phyloP scores from a whole-genome alignment of 2,113 vertebrate species.

The Alligator sinensis region DNA sequence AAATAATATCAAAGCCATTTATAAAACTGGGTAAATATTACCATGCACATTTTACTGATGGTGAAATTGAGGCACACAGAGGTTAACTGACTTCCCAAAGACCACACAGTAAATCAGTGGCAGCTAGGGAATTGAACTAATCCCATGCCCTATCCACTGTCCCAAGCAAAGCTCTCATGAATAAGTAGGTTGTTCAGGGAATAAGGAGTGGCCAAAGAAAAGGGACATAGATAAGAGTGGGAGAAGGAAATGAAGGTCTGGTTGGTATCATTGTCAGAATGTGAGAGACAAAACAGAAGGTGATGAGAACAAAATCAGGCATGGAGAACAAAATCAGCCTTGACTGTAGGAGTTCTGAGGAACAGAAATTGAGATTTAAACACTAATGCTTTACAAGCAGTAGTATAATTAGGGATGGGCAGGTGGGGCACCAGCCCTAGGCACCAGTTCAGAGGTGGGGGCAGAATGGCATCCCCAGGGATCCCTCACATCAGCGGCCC shows the following conservation, averaged over 20 bases:
- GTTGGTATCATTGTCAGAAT: neutral
- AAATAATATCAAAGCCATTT: fast-evolving
- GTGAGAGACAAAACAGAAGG: neutral
- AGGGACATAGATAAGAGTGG: neutral
- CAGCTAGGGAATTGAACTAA: neutral
- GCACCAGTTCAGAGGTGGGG: no score
- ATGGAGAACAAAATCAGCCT: neutral
- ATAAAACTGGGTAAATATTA: neutral
- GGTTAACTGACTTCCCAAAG: neutral
- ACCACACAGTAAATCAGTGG: neutral
- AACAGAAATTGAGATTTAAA: neutral
- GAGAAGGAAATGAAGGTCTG: neutral
- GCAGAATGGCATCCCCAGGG: no score
- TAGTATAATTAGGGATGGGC: no score
- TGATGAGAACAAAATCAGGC: neutral
- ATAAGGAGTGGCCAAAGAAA: neutral
- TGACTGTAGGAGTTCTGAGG: neutral
- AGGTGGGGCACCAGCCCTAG: no score
- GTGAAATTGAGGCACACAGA: neutral
- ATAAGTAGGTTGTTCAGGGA: neutral
- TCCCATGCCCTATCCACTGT: neutral
- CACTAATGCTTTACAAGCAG: neutral
- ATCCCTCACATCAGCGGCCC: no score
- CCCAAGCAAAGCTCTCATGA: neutral
- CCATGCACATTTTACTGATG: neutral